Evolutionary conservation across 2,797 vertebrate species (phyloP), one percentile per base, ranked within the genome.

Genomic region (Diplodus sargus): DNA sequence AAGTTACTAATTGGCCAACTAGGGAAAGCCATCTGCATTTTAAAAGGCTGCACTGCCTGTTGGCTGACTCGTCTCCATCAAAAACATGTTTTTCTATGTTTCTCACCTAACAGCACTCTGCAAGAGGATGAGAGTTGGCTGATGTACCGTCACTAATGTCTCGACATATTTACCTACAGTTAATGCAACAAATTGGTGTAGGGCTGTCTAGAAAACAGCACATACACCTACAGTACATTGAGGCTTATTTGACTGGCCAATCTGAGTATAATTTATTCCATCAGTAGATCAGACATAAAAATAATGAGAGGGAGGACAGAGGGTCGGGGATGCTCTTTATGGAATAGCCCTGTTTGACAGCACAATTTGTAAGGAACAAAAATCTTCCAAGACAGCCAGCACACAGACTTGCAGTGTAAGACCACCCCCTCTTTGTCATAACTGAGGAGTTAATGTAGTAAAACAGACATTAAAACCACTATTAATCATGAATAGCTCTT

Each of bases 1-100:
- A 91, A 94, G 88, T 91, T 89, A 93, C 93, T 95, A 95, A 96
- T 95, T 95, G 92, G 91, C 90, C 92, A 91, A 94, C 94, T 85
- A 94, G 93, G 93, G 93, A 94, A 93, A 92, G 90, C 87, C 88
- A 93, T 93, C 90, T 92, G 89, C 85, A 90, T 93, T 92, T 93
- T 90, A 91, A 93, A 87, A 88, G 78, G 77, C 74, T 77, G 86
- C 73, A 73, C 64, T 90, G 85, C 78, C 87, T 83, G 81, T 91
- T 93, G 87, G 91, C 91, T 84, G 79, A 86, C 87, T 89, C 15
- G 60, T 84, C 83, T 89, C 79, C 70, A 90, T 92, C 83, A 90
- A 91, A 92, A 92, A 90, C 83, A 90, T 66, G 76, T 90, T 94
- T 90, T 86, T 68, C 71, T 82, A 85, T 73, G 72, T 88, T 92